Evolutionary conservation across 2,888 invertebrate genomes (phyloP).

Genomic region (Disparrhopalites patrizii): DNA sequence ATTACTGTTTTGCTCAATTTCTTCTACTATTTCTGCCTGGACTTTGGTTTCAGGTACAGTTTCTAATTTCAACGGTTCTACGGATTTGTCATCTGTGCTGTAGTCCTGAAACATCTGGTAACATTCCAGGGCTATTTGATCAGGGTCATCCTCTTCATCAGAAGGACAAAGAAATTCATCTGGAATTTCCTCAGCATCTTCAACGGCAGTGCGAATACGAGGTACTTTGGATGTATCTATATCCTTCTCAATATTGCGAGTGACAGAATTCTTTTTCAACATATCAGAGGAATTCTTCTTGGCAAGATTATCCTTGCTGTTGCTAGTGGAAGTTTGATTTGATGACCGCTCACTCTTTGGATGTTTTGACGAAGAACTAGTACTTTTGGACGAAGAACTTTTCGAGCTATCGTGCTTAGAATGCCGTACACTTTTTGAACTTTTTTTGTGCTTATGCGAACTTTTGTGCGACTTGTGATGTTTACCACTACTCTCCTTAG

Average conservation of each 20-base stretch:
- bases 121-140: conserved; percentile 75
- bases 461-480: conserved; percentile 6
- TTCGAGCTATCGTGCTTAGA: background rate
- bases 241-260: background rate
- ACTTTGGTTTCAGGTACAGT: background rate
- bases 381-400: background rate
- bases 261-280: background rate
- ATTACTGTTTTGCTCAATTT: conserved; percentile 47
- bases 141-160: conserved; percentile 57
- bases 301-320: background rate
- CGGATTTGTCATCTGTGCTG: conserved; percentile 51
- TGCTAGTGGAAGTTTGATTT: background rate
- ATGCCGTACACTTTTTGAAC: background rate
- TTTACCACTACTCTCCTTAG: background rate
- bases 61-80: conserved; percentile 7
- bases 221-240: background rate
- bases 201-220: background rate
- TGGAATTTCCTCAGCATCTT: conserved; percentile 16
- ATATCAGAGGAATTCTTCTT: no score
- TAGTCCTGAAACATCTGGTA: conserved; percentile 81
- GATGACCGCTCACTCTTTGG: background rate
- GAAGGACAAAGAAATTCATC: conserved; percentile 49
- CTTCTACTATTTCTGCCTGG: background rate
- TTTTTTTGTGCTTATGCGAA: background rate
- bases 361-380: background rate